Conservation (phyloP, 1,140 invertebrate species). For the Caerostris extrusa region DNA sequence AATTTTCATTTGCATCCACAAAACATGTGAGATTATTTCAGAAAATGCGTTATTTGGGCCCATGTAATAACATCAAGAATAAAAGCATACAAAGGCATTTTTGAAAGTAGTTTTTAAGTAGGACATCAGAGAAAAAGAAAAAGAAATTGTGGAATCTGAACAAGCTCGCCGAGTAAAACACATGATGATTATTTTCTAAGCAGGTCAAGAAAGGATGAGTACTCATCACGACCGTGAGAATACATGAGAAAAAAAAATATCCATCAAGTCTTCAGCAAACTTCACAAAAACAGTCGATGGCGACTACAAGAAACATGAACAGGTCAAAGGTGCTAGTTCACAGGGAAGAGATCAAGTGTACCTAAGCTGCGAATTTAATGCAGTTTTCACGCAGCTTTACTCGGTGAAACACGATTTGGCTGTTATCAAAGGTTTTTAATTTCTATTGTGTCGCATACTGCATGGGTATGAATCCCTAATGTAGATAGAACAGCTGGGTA, state of each 20-base stretch:
- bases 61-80: not conserved
- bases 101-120: not conserved
- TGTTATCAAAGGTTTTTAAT: slow-evolving; percentile 35
- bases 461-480: not conserved
- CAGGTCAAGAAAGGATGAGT: not conserved
- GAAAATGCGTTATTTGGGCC: too few species aligned
- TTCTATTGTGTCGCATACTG: slow-evolving; percentile 20
- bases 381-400: slow-evolving; percentile 7
- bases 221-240: slow-evolving; percentile 51
- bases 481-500: not conserved
- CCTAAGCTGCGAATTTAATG: slow-evolving; percentile 12
- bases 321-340: slow-evolving; percentile 42
- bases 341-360: slow-evolving; percentile 7
- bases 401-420: slow-evolving; percentile 4
- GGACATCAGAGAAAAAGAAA: not conserved
- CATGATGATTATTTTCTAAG: not conserved
- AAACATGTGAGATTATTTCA: too few species aligned
- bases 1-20: too few species aligned
- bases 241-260: not conserved
- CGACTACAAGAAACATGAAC: not conserved
- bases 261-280: not conserved
- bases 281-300: not conserved
- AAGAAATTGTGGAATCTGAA: not conserved
- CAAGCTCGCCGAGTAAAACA: not conserved
- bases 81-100: not conserved